Evolutionary conservation across 2,797 vertebrate genomes (phyloP), one percentile per base, ranked within the genome.

Genomic region (Phyllotis vaccarum): DNA sequence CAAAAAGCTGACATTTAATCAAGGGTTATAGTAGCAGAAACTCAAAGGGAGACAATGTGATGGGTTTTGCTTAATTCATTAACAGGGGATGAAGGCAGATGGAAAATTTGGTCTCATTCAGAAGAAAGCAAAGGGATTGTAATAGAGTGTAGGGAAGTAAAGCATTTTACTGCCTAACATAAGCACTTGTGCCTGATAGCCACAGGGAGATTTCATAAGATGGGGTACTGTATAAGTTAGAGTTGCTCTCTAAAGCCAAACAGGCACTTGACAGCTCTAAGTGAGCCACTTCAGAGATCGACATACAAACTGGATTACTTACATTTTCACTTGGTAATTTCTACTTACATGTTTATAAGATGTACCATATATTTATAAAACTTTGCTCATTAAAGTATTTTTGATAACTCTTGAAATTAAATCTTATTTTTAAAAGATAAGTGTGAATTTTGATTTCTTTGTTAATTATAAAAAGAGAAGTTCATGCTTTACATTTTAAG

Each of bases 1-100:
- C 97, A 98, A 98, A 98, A 98, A 96, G 49, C 95, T 98, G 97
- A 97, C 95, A 97, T 98, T 98, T 98, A 98, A 98, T 98, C 97
- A 96, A 98, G 95, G 93, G 89, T 96, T 98, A 97, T 88, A 97
- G 95, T 96, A 93, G 92, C 96, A 96, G 97, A 96, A 98, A 96
- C 81, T 80, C 83, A 98, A 97, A 97, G 83, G 34, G 12, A 64
- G 29, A 13, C 91, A 94, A 66, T 78, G 37, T 34, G 74, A 72
- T 97, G 82, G 80, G 93, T 98, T 98, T 95, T 97, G 85, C 88
- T 97, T 89, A 98, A 98, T 96, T 97, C 89, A 97, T 97, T 98
- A 97, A 95, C 96, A 90, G 92, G 96, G 87, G 68, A 91, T 95
- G 96, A 95, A 97, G 92, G 97, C 97, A 98, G 98, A 98, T 97